Evolutionary conservation across 2,888 invertebrate species (phyloP).

Genomic region (Dorcus parallelipipedus): DNA sequence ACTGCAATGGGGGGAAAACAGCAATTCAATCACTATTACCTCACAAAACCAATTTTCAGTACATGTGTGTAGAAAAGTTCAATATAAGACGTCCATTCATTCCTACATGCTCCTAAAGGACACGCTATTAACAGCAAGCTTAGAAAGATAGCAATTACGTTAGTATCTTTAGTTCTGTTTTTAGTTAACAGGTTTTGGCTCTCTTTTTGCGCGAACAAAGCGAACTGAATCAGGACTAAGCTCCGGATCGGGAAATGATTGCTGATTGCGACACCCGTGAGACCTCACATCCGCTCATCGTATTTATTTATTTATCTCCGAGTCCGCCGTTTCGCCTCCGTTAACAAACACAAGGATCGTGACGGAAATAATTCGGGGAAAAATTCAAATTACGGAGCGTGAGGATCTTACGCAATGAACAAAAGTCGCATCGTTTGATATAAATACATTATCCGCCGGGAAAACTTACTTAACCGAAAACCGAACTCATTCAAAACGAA

Average conservation of each 20-base stretch:
- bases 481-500: not conserved
- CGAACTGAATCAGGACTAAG: constrained; percentile 17
- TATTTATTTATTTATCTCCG: constrained; percentile 2
- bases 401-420: constrained; percentile 10
- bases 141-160: constrained; percentile 20
- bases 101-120: not conserved
- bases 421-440: constrained; percentile 7
- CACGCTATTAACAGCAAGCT: not conserved
- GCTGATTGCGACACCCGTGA: constrained; percentile 42
- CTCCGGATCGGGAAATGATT: constrained; percentile 35
- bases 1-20: too few species aligned
- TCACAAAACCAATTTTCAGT: too few species aligned
- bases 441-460: not conserved
- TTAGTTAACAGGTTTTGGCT: constrained; percentile 19
- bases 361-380: constrained; percentile 11
- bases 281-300: constrained; percentile 19
- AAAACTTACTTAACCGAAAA: not conserved
- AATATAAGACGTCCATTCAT: not conserved
- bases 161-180: constrained; percentile 12
- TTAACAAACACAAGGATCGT: constrained; percentile 4
- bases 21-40: too few species aligned
- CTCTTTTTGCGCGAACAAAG: constrained; percentile 16
- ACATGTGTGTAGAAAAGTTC: not conserved
- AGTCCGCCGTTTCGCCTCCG: constrained; percentile 1
- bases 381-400: constrained; percentile 9